A percentile compares a stretch with the other conserved stretches of the same genome.
These are phyloP conservation scores for Pentalonia nigronervosa DNA, from an alignment of 1,140 invertebrate species.

Conservation along the genomic window DNA sequence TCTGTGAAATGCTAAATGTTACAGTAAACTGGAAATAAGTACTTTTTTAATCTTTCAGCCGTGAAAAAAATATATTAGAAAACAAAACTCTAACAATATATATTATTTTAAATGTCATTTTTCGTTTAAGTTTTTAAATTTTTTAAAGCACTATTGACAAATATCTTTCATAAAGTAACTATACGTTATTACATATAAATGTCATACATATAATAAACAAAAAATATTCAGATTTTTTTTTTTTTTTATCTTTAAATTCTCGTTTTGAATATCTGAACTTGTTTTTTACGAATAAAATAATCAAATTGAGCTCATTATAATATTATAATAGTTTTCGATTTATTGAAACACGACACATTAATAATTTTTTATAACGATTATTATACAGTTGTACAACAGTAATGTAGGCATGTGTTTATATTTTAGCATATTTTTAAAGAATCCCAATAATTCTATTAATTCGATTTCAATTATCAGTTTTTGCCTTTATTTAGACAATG, in stretches of 20 bases:
- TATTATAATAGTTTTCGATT: background rate
- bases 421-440: background rate
- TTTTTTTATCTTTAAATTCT: background rate
- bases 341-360: background rate
- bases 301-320: background rate
- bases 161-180: background rate
- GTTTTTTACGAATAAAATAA: background rate
- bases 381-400: background rate
- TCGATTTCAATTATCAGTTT: background rate
- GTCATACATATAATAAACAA: background rate
- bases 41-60: constrained; percentile 31
- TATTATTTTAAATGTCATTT: constrained; percentile 19
- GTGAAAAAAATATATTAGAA: constrained; percentile 23
- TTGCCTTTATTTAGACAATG: background rate
- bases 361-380: background rate
- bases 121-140: background rate
- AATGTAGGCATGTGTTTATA: background rate
- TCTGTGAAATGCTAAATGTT: background rate
- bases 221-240: background rate
- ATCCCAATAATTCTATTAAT: background rate
- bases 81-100: constrained; percentile 35
- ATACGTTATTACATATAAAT: background rate
- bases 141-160: background rate
- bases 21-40: constrained; percentile 35
- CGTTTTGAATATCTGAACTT: background rate